Evolutionary conservation across 2,113 vertebrate genomes (phyloP).

Genomic region (Todiramphus saurophagus): DNA sequence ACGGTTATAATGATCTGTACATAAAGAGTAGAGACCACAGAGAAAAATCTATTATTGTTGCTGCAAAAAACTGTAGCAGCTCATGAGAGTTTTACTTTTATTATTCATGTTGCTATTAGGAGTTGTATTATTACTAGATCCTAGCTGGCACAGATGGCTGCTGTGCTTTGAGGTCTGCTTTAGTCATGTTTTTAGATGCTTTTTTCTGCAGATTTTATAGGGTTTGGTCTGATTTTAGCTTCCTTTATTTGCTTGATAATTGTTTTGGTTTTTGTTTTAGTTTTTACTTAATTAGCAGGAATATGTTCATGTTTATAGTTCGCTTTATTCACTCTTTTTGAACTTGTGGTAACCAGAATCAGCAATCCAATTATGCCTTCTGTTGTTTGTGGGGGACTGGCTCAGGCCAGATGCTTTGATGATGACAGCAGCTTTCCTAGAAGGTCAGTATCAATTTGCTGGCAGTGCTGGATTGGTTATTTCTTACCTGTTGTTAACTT

Average conservation of each 20-base stretch:
- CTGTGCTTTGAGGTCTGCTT: slow-evolving; percentile 59
- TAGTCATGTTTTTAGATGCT: slow-evolving; percentile 51
- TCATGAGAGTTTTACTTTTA: slow-evolving; percentile 66
- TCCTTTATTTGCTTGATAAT: slow-evolving; percentile 71
- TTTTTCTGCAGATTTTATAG: slow-evolving; percentile 64
- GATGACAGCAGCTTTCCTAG: background rate
- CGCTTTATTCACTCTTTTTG: slow-evolving; percentile 45
- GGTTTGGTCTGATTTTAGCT: slow-evolving; percentile 61
- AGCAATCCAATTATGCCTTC: slow-evolving; percentile 32
- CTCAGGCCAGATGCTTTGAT: background rate
- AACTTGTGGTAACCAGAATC: slow-evolving; percentile 44
- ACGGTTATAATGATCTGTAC: slow-evolving; percentile 57
- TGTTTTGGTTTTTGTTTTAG: slow-evolving; percentile 52
- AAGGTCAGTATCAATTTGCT: slow-evolving; percentile 26
- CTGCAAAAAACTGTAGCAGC: slow-evolving; percentile 20
- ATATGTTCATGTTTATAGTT: slow-evolving; percentile 53
- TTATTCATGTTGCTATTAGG: slow-evolving; percentile 70
- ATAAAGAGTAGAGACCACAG: slow-evolving; percentile 65
- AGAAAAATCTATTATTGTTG: slow-evolving; percentile 60
- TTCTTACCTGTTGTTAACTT: background rate
- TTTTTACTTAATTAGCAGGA: slow-evolving; percentile 71
- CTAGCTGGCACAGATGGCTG: slow-evolving; percentile 68
- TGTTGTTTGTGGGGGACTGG: slow-evolving; percentile 18
- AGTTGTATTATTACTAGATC: slow-evolving; percentile 65
- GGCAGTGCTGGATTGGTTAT: background rate